Base-by-base conservation (phyloP, 2,797 vertebrate genomes). In the Perodicticus potto region DNA sequence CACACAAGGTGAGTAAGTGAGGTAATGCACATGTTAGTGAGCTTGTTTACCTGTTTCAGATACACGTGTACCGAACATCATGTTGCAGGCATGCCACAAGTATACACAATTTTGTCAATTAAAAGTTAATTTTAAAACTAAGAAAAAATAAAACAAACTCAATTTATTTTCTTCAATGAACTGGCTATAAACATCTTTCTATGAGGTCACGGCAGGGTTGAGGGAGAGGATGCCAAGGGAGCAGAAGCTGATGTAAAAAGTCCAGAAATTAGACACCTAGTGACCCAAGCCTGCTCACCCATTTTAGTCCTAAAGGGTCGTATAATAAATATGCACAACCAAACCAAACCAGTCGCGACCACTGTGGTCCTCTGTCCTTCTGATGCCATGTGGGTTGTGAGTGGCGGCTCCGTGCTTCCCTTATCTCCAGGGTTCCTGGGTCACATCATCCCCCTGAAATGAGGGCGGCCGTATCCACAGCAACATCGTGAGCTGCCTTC, bases 331-430 rank as follows among this genome's bases (percentile, higher is more conserved):
- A 17, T 25, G 16, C 40, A 27, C 65, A 17, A 17, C n/a, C 43
- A 0, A 43, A 55, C 8, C 16, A 73, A n/a, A 55, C n/a, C 19
- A 3, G 61, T 63, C 4, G 4, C 45, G 25, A 45, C 19, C 12
- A 4, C 27, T 6, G 32, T 25, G 25, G 29, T 13, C 34, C 4
- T 20, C 20, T 2, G 5, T 40, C 49, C 8, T 23, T 29, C 40
- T 0, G 1, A 32, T 32, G 17, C 12, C 29, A 27, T 3, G 17
- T 14, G 3, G 9, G 27, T 34, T 23, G 3, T 37, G 9, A 17
- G 10, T 70, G 63, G 72, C 4, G 13, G n/a, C 0, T 16, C 32
- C 61, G 40, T 3, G 23, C n/a, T 37, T 40, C n/a, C 17, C 11
- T 27, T 27, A 25, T 22, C 25, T 59, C 57, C 25, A 13, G 61